Conservation (phyloP, 2,888 invertebrate species). For the Mellilla xanthometata region DNA sequence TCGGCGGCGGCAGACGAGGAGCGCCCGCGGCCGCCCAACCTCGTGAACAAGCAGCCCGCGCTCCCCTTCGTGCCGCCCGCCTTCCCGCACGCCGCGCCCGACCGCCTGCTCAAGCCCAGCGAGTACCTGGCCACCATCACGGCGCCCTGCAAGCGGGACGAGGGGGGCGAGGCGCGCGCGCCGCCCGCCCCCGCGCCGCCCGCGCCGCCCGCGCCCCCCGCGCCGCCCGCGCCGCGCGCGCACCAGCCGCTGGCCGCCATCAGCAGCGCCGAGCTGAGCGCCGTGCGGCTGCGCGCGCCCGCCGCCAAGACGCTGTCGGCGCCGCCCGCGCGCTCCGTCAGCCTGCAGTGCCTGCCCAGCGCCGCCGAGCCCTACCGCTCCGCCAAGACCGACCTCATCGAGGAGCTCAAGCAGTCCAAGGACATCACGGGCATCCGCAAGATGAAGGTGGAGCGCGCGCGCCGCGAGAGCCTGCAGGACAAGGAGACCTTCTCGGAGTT, state of each 20-base stretch:
- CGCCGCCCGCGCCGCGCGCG: conserved; percentile 49
- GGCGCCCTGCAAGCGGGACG: conserved; percentile 81
- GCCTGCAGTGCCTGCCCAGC: conserved; percentile 87
- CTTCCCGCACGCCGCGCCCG: conserved; percentile 91
- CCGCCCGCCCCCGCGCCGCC: conserved; percentile 81
- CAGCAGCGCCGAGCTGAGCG: conserved; percentile 93
- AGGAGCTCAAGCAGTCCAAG: conserved; percentile 95
- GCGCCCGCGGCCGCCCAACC: conserved; percentile 82
- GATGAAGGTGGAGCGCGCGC: conserved; percentile 94
- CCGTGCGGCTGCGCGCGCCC: conserved; percentile 89
- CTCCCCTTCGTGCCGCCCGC: conserved; percentile 96
- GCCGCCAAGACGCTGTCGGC: conserved; percentile 93
- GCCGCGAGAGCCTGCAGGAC: conserved; percentile 91
- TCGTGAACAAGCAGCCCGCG: conserved; percentile 93
- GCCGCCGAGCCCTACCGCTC: conserved; percentile 86
- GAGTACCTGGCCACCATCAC: conserved; percentile 95
- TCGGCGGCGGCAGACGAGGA: conserved; percentile 72
- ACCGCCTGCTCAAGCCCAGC: conserved; percentile 95
- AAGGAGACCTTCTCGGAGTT: conserved; percentile 93
- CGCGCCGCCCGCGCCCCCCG: conserved; percentile 62
- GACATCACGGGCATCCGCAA: conserved; percentile 97
- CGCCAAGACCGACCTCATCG: conserved; percentile 93
- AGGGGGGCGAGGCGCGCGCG: conserved; percentile 82
- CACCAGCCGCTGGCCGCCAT: conserved; percentile 92
- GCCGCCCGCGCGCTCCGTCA: conserved; percentile 87